These are phyloP conservation scores for Gisinianus flammeolus DNA, from an alignment of 2,888 invertebrate genomes.

Conservation along the genomic window DNA sequence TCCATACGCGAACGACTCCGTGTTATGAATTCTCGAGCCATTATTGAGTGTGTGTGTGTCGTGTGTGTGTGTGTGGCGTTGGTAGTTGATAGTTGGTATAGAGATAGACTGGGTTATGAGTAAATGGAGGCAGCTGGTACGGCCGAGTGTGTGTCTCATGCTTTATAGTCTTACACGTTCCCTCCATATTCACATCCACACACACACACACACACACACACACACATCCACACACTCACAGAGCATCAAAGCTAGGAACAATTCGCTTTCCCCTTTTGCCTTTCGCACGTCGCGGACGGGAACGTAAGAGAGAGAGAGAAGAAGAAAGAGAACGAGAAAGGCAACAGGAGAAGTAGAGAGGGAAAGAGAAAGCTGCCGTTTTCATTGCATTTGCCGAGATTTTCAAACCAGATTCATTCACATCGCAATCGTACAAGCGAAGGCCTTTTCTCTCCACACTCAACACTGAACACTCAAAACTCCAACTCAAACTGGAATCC, in stretches of 20 bases:
- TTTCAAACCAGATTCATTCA: slow-evolving; percentile 16
- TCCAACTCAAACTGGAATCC: too few relatives aligned
- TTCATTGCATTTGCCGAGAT: slow-evolving; percentile 4
- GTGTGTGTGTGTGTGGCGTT: neutral
- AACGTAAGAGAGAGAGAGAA: neutral
- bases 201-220: neutral
- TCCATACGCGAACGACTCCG: too few relatives aligned
- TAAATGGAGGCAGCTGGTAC: neutral
- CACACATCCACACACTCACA: neutral
- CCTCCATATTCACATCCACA: neutral
- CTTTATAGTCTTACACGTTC: neutral
- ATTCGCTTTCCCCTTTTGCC: neutral
- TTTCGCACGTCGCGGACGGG: neutral
- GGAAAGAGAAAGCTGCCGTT: neutral
- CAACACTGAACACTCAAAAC: too few relatives aligned
- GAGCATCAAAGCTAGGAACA: neutral
- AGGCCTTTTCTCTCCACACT: slow-evolving; percentile 5
- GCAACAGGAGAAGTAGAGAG: neutral
- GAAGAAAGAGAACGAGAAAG: neutral
- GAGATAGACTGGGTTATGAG: neutral
- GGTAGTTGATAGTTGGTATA: neutral
- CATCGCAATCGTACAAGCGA: neutral
- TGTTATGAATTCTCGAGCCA: too few relatives aligned
- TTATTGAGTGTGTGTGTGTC: too few relatives aligned
- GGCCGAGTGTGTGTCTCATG: neutral